These are phyloP conservation scores for Antheraea pernyi DNA, from an alignment of 1,140 invertebrate species.

Conservation along the genomic window DNA sequence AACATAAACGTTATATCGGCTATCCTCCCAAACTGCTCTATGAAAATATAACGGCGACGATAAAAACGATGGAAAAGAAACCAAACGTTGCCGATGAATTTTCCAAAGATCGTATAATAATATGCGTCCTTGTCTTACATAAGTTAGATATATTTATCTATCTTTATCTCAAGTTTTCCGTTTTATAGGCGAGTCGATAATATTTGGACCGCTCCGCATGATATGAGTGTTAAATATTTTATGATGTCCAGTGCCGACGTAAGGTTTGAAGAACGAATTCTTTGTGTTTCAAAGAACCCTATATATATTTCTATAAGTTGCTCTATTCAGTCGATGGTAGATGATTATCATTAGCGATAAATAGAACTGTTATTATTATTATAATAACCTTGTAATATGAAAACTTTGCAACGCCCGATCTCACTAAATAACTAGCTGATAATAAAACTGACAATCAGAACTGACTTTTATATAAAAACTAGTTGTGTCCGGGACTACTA, in stretches of 20 bases:
- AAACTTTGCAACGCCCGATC: too few species aligned
- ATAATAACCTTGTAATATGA: too few species aligned
- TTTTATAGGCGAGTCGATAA: constrained; percentile 73
- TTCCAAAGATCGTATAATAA: constrained; percentile 71
- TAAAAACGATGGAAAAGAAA: constrained; percentile 77
- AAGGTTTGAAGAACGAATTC: constrained; percentile 24
- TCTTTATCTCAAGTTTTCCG: constrained; percentile 51
- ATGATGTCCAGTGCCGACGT: constrained; percentile 58
- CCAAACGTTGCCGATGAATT: constrained; percentile 70
- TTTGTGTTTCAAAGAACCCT: not conserved
- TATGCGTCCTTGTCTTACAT: constrained; percentile 46
- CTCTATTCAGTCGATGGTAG: too few species aligned
- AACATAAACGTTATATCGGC: constrained; percentile 74
- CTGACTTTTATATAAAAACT: too few species aligned
- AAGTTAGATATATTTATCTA: constrained; percentile 38
- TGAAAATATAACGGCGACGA: constrained; percentile 77
- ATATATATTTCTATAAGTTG: too few species aligned
- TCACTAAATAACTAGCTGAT: too few species aligned
- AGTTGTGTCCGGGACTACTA: too few species aligned
- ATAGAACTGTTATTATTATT: too few species aligned
- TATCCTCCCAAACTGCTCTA: constrained; percentile 67
- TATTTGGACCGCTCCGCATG: constrained; percentile 59
- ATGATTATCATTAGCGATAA: too few species aligned
- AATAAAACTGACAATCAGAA: too few species aligned
- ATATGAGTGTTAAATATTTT: constrained; percentile 74